Conservation (phyloP, 2,888 invertebrate species). For the Eristalinus aeneus region DNA sequence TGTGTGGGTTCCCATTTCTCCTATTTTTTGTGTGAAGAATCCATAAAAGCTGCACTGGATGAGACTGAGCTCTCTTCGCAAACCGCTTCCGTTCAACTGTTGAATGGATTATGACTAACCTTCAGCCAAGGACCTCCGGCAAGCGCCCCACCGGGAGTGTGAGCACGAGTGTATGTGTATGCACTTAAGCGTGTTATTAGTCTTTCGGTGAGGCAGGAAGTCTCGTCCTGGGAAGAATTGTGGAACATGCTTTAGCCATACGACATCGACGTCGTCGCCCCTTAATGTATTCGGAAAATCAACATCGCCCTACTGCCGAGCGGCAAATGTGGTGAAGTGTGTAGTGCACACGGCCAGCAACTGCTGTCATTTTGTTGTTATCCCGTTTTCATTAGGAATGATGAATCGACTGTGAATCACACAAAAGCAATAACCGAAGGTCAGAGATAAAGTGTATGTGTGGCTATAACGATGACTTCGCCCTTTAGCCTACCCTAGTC, state of each 20-base stretch:
- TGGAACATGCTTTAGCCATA: background rate
- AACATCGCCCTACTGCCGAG: background rate
- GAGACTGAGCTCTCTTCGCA: conserved; percentile 23
- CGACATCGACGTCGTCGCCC: background rate
- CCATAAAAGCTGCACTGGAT: background rate
- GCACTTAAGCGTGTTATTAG: conserved; percentile 16
- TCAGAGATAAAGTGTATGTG: conserved; percentile 24
- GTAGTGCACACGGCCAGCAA: background rate
- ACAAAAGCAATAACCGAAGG: conserved; percentile 31
- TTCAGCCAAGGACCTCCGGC: background rate
- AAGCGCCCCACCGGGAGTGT: background rate
- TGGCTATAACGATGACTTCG: conserved; percentile 19
- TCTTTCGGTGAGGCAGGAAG: background rate
- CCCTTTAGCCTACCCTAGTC: background rate
- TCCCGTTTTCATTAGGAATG: conserved; percentile 37
- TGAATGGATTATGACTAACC: conserved; percentile 8
- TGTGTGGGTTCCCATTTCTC: background rate
- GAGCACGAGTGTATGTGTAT: background rate
- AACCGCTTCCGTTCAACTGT: background rate
- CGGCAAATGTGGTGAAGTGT: background rate
- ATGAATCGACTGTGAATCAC: conserved; percentile 41
- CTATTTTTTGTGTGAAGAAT: too few species aligned
- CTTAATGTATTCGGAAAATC: conserved; percentile 30
- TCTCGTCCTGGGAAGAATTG: background rate
- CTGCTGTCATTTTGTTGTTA: conserved; percentile 25